These are phyloP conservation scores for Drosophila mettleri DNA, from an alignment of 2,888 invertebrate species.

Conservation along the genomic window DNA sequence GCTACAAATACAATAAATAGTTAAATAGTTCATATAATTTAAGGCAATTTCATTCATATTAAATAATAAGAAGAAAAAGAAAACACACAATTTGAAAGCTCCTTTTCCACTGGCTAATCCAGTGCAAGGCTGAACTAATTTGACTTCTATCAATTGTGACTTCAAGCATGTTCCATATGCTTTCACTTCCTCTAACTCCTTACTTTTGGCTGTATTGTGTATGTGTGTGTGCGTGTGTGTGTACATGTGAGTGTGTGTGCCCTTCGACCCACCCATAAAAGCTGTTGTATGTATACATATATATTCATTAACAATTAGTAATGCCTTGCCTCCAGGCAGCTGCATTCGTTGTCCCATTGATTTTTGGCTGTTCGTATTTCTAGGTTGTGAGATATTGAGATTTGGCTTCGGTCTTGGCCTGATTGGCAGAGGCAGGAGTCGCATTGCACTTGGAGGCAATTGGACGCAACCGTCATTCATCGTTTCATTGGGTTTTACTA, in stretches of 20 bases:
- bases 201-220: constrained; percentile 42
- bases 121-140: constrained; percentile 42
- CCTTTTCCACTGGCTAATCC: constrained; percentile 28
- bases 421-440: constrained; percentile 68
- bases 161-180: constrained; percentile 53
- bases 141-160: constrained; percentile 50
- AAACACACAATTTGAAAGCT: constrained; percentile 39
- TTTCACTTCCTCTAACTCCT: constrained; percentile 2
- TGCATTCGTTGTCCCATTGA: constrained; percentile 63
- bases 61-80: background rate
- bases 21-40: constrained; percentile 54
- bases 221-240: constrained; percentile 16
- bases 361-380: constrained; percentile 40
- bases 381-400: constrained; percentile 15
- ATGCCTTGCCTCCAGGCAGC: constrained; percentile 20
- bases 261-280: constrained; percentile 21
- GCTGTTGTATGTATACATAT: background rate
- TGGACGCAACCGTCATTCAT: constrained; percentile 29
- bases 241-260: constrained; percentile 13
- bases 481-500: constrained; percentile 58
- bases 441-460: constrained; percentile 61
- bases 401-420: constrained; percentile 48
- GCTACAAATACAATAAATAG: constrained; percentile 71
- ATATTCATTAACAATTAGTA: constrained; percentile 15
- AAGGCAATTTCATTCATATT: constrained; percentile 68